Base-by-base conservation (phyloP, 2,113 vertebrate species). In the Apaloderma vittatum region DNA sequence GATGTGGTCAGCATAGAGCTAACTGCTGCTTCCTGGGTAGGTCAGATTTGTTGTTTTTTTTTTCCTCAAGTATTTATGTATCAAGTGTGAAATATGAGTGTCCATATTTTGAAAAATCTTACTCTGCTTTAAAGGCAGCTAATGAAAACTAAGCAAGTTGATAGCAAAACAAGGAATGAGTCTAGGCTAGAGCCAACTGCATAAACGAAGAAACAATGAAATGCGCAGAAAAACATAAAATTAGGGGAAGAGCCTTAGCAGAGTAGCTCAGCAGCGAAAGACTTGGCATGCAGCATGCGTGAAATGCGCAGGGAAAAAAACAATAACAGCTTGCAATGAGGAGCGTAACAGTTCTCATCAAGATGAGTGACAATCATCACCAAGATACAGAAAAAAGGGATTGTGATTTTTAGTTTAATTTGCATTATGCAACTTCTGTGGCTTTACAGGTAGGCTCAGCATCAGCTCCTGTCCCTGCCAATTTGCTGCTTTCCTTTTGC, bases 361-460 rank as follows among this genome's bases (percentile, higher is more conserved):
- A 51, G 76, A 48, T 12, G 66, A 78, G 52, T 79, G 78, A 23
- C 79, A 86, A 0, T 73, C 54, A 34, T 54, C 79, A 76, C 21
- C 6, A n/a, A 37, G 85, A 6, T 3, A 3, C 15, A 43, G 72
- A 20, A 11, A 8, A n/a, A 59, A 61, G 86, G 19, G 78, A 7
- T 16, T 51, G 7, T 34, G 73, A 8, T 0, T 2, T 46, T 66
- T 21, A 3, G 37, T 15, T 29, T 48, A 29, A 13, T 93, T 85
- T 32, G 34, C 70, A 49, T 37, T 26, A 5, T 48, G 55, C 65
- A 67, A 32, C 77, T 46, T 57, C 27, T 34, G 73, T 29, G 59
- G 43, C 77, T 81, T 24, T 51, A 43, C 90, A 81, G 72, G 77
- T 15, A 59, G n/a, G 70, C 87, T 81, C 65, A 78, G 68, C 83